A percentile compares a stretch with the other conserved stretches of the same genome.
These are phyloP conservation scores for Anastrepha obliqua DNA, from an alignment of 1,140 invertebrate genomes.

Conservation along the genomic window DNA sequence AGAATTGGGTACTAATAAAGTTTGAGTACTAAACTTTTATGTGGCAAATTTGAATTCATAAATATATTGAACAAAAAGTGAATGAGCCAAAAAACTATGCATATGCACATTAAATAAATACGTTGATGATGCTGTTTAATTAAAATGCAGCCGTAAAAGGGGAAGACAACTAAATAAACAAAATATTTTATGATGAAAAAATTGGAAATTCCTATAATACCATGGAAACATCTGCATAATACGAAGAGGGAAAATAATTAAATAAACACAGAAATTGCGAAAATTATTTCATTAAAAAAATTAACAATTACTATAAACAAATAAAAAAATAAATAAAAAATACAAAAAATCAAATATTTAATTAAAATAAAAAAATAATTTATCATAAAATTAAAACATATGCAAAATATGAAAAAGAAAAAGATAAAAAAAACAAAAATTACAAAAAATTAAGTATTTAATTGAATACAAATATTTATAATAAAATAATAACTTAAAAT, in stretches of 20 bases:
- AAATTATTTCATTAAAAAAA: not conserved
- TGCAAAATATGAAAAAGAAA: too few species aligned
- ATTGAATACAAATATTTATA: too few species aligned
- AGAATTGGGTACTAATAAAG: too few species aligned
- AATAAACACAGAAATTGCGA: not conserved
- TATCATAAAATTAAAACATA: too few species aligned
- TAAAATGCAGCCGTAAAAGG: too few species aligned
- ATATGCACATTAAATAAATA: not conserved
- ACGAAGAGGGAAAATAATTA: not conserved
- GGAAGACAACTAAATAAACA: too few species aligned
- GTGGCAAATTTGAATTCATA: not conserved
- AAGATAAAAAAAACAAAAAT: too few species aligned
- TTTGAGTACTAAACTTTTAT: not conserved
- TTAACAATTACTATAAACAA: not conserved
- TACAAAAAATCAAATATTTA: too few species aligned
- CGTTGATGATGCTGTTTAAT: slow-evolving; percentile 11
- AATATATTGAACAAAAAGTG: not conserved
- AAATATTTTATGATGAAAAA: not conserved
- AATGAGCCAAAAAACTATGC: not conserved
- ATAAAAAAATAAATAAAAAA: not conserved
- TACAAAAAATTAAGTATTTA: too few species aligned
- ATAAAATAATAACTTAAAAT: too few species aligned
- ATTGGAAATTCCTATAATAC: not conserved
- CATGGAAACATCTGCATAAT: not conserved
- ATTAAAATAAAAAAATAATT: too few species aligned